A percentile compares a stretch with the other conserved stretches of the same genome.
Evolutionary conservation across 2,113 vertebrate species (phyloP).

Genomic region (Orientallactaga bullata): DNA sequence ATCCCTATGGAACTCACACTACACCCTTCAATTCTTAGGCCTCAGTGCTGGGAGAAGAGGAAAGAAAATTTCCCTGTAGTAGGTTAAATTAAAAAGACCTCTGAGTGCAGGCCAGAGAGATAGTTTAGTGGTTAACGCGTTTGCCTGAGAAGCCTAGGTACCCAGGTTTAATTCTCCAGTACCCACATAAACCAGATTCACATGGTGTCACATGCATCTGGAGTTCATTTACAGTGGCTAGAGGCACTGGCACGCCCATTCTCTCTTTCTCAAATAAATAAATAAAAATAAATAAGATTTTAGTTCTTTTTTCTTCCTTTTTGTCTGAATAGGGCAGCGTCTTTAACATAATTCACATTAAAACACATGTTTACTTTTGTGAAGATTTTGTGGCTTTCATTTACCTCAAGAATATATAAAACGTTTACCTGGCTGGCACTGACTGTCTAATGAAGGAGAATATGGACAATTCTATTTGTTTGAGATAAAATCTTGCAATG

Average conservation of each 20-base stretch:
- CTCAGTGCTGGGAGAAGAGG: not conserved
- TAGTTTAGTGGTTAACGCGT: too few relatives aligned
- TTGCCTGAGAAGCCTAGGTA: too few relatives aligned
- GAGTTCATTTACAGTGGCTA: too few relatives aligned
- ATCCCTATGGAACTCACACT: not conserved
- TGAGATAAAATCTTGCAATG: not conserved
- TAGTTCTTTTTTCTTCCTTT: not conserved
- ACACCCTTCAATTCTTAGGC: slow-evolving; percentile 36
- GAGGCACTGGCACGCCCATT: too few relatives aligned
- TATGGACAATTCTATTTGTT: not conserved
- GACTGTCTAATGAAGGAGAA: slow-evolving; percentile 12
- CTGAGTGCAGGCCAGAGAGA: too few relatives aligned
- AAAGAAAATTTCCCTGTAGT: not conserved
- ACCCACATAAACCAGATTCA: too few relatives aligned
- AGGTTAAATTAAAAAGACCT: slow-evolving; percentile 22
- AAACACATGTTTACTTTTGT: not conserved
- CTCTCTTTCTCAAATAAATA: too few relatives aligned
- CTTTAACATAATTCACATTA: slow-evolving; percentile 25
- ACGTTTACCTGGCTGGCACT: slow-evolving; percentile 28
- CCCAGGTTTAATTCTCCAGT: too few relatives aligned
- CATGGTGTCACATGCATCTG: too few relatives aligned
- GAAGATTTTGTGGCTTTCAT: not conserved
- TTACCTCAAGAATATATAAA: slow-evolving; percentile 45
- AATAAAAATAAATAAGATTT: too few relatives aligned
- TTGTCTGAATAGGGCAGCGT: not conserved